phyloP scores from a whole-genome alignment of 1,140 invertebrate species.

The Nasonia giraulti region DNA sequence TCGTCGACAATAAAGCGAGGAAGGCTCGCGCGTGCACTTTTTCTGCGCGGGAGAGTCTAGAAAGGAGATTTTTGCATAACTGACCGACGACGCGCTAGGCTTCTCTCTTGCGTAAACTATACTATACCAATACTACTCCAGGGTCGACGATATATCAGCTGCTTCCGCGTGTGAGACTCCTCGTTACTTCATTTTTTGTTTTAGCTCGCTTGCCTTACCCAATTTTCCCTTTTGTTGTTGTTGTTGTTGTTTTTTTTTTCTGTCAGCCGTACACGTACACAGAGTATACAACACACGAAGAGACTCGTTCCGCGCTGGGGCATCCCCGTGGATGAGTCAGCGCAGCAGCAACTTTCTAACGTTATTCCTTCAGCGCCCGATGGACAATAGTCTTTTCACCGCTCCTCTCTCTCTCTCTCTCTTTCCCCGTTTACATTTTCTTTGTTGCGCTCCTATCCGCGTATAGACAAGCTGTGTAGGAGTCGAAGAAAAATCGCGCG shows the following conservation, averaged over 20 bases:
- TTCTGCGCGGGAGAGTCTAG: neutral
- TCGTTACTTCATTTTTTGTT: neutral
- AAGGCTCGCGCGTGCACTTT: neutral
- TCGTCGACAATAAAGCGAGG: no score
- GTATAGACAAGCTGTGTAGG: neutral
- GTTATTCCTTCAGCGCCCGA: neutral
- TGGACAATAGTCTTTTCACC: slow-evolving; percentile 17
- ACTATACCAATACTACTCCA: neutral
- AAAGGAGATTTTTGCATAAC: slow-evolving; percentile 39
- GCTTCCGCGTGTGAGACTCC: neutral
- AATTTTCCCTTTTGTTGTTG: neutral
- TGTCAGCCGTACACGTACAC: neutral
- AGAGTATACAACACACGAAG: neutral
- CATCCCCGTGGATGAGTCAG: slow-evolving; percentile 32
- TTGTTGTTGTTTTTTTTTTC: no score
- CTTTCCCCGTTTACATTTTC: no score
- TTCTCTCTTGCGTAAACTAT: slow-evolving; percentile 38
- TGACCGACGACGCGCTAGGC: neutral
- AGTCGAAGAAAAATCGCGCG: neutral
- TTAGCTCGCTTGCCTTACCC: no score
- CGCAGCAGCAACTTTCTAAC: slow-evolving; percentile 35
- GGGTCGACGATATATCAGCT: neutral
- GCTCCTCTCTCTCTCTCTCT: neutral
- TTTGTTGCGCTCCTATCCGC: no score
- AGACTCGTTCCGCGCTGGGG: slow-evolving; percentile 14